Evolutionary conservation across 1,140 invertebrate genomes (phyloP).

Genomic region (Dysdera silvatica): DNA sequence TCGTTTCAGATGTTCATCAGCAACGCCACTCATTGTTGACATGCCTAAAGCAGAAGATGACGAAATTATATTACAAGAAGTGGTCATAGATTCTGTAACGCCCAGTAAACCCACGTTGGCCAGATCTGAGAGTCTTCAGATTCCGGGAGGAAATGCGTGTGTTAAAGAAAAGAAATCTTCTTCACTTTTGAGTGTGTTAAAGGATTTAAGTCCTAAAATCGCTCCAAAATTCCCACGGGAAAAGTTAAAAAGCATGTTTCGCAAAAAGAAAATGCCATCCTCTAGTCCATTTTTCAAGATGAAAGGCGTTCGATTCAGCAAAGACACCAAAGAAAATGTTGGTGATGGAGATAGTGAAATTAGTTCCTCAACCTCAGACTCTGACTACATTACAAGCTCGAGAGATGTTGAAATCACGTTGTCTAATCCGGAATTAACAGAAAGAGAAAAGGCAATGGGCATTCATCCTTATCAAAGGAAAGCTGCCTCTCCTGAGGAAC

Average conservation of each 20-base stretch:
- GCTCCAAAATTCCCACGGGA: conserved; percentile 22
- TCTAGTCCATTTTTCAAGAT: conserved; percentile 11
- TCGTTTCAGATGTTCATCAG: neutral
- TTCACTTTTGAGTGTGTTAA: neutral
- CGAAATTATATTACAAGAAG: conserved; percentile 25
- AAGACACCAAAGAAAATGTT: conserved; percentile 21
- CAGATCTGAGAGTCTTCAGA: conserved; percentile 17
- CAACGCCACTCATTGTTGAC: neutral
- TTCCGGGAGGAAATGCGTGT: neutral
- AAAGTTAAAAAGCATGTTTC: conserved; percentile 26
- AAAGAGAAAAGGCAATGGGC: conserved; percentile 18
- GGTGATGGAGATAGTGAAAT: neutral
- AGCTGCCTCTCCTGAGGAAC: neutral
- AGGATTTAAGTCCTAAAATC: conserved; percentile 20
- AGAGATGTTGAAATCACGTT: conserved; percentile 20
- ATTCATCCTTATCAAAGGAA: conserved; percentile 20
- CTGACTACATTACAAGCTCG: neutral
- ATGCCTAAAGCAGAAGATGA: conserved; percentile 26
- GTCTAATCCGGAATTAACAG: conserved; percentile 22
- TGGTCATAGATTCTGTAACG: conserved; percentile 8
- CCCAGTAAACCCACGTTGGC: neutral
- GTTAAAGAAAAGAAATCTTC: neutral
- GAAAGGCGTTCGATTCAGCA: conserved; percentile 21
- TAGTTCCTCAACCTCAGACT: neutral
- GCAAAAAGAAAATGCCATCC: conserved; percentile 11